Conservation (phyloP, 2,888 invertebrate species). For the Metellina segmentata region DNA sequence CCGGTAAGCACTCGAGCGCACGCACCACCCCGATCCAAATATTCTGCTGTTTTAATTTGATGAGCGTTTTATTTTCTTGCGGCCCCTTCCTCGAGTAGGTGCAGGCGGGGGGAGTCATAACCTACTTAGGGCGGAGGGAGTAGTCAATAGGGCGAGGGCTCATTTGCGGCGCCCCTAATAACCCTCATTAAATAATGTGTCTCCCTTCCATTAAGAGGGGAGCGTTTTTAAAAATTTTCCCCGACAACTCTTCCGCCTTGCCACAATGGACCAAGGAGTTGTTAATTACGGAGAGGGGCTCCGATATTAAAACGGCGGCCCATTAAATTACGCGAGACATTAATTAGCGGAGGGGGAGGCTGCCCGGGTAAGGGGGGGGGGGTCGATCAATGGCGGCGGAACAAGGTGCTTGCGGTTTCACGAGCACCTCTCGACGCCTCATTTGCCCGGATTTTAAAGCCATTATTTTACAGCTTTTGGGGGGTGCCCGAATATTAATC, state of each 20-base stretch:
- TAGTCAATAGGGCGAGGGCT: conserved; percentile 76
- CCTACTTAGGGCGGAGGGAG: conserved; percentile 68
- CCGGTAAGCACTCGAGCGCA: background rate
- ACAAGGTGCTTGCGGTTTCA: conserved; percentile 76
- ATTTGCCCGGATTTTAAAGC: conserved; percentile 75
- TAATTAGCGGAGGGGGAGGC: conserved; percentile 62
- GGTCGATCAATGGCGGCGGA: conserved; percentile 73
- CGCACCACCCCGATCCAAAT: conserved; percentile 52
- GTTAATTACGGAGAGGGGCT: conserved; percentile 71
- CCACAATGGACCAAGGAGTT: conserved; percentile 75
- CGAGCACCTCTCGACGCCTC: conserved; percentile 74
- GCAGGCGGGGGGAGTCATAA: conserved; percentile 56
- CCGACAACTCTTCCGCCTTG: conserved; percentile 54
- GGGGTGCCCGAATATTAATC: conserved; percentile 69
- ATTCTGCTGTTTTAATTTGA: conserved; percentile 71
- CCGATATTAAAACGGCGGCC: conserved; percentile 76
- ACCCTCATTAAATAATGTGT: conserved; percentile 77
- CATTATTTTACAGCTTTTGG: conserved; percentile 75
- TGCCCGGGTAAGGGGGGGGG: conserved; percentile 1
- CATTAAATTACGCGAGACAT: conserved; percentile 77
- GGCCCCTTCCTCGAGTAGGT: background rate
- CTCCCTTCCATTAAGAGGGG: conserved; percentile 72
- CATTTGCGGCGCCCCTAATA: conserved; percentile 76
- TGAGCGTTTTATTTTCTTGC: conserved; percentile 69
- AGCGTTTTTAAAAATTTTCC: conserved; percentile 74